A percentile compares a stretch with the other conserved stretches of the same genome.
Conservation (phyloP, 2,888 invertebrate species). For the Pinctada fucata region DNA sequence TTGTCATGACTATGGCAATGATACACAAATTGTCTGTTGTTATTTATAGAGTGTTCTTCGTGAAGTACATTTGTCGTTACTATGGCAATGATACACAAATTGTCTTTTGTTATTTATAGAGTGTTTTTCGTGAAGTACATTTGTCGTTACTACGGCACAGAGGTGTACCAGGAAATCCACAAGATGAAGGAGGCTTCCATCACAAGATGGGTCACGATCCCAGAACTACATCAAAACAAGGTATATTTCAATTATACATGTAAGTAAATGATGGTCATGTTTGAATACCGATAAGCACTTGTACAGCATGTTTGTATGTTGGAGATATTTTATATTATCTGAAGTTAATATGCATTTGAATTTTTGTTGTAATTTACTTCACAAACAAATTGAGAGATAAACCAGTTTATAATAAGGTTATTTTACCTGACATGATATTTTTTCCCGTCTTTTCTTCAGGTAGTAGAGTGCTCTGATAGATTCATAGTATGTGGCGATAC, state of each 20-base stretch:
- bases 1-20: slow-evolving; percentile 59
- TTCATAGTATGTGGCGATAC: slow-evolving; percentile 56
- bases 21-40: too few relatives aligned
- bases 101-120: slow-evolving; percentile 41
- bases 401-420: too few relatives aligned
- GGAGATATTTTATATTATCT: too few relatives aligned
- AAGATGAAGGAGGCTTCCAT: slow-evolving; percentile 31
- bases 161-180: slow-evolving; percentile 51
- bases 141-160: slow-evolving; percentile 60
- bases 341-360: too few relatives aligned
- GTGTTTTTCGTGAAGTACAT: slow-evolving; percentile 62
- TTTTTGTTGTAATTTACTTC: too few relatives aligned
- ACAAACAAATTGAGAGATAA: too few relatives aligned
- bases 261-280: too few relatives aligned
- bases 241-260: slow-evolving; percentile 10
- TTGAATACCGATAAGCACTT: background rate
- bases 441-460: slow-evolving; percentile 40
- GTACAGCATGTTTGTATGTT: too few relatives aligned
- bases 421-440: too few relatives aligned
- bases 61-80: slow-evolving; percentile 59
- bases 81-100: slow-evolving; percentile 53
- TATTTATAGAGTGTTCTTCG: slow-evolving; percentile 57
- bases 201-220: slow-evolving; percentile 39
- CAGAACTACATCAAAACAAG: slow-evolving; percentile 34
- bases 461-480: slow-evolving; percentile 56